Conservation (phyloP, 1,140 invertebrate species). For the Aethina tumida region DNA sequence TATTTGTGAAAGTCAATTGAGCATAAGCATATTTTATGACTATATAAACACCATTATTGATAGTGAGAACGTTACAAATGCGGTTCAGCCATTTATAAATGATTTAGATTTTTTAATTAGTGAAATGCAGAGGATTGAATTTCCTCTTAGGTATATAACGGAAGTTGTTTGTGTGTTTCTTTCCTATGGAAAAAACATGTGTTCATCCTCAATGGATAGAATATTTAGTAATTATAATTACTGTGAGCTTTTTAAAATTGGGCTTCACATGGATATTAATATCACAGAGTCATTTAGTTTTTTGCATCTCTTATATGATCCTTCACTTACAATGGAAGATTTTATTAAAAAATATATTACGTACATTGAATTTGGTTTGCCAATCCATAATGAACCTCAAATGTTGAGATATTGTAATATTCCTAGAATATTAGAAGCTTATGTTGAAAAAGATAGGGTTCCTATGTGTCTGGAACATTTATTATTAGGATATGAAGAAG, state of each 20-base stretch:
- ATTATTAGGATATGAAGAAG: constrained; percentile 1
- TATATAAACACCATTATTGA: constrained; percentile 13
- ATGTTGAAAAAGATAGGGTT: constrained; percentile 7
- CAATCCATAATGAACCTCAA: constrained; percentile 7
- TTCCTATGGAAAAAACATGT: constrained; percentile 5
- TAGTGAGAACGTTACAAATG: constrained; percentile 5
- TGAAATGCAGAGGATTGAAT: constrained; percentile 5
- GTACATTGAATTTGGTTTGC: too few relatives aligned
- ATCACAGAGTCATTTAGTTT: constrained; percentile 8
- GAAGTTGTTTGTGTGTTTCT: constrained; percentile 11
- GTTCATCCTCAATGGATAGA: constrained; percentile 3
- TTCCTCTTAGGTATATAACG: constrained; percentile 3
- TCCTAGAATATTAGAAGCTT: constrained; percentile 6
- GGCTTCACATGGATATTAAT: constrained; percentile 10
- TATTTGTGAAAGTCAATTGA: constrained; percentile 6
- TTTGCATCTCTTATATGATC: too few relatives aligned
- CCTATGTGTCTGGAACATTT: constrained; percentile 7
- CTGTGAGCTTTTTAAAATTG: constrained; percentile 10
- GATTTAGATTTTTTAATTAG: constrained; percentile 8
- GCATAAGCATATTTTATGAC: not conserved
- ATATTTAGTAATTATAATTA: constrained; percentile 9
- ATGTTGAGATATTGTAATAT: constrained; percentile 8
- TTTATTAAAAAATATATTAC: constrained; percentile 7
- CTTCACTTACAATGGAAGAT: too few relatives aligned
- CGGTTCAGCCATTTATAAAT: constrained; percentile 9